Evolutionary conservation across 1,140 invertebrate genomes (phyloP), one percentile per base, ranked within the genome.

Genomic region (Penaeus chinensis): DNA sequence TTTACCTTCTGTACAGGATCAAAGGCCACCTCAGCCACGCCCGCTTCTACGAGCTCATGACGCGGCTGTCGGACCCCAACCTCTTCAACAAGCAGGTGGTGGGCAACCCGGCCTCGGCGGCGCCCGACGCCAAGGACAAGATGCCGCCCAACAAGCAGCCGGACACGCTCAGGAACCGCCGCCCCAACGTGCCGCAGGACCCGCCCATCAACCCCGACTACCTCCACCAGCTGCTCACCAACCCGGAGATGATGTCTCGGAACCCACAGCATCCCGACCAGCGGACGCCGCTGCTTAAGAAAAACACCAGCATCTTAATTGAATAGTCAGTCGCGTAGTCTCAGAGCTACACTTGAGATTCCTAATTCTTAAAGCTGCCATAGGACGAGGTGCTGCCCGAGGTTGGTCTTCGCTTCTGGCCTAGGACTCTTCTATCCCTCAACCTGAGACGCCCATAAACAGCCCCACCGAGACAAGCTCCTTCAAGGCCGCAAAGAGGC

Each of bases 291-390:
- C 63, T 85, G 11, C n/a, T 85, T 37, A 85, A 89, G 27, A 85
- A 79, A 54, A 89, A 85, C 66, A 89, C 82, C 20, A 89, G 88
- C 80, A 89, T 89, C 63, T 74, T 85, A 82, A 89, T 85, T 32
- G 87, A 89, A 79, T 89, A 82, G 63, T 61, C 37, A 66, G 54
- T 54, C 54, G 42, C 27, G 27, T 76, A 19, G 42, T 22, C 42
- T 1, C 22, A 77, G 20, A 77, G 20, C 20, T 42, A 22, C 42
- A 16, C 74, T n/a, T 20, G 24, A 24, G 24, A 22, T 37, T 77
- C 24, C 24, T 77, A 22, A 19, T 32, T 76, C 27, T 27, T 37
- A 54, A 54, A 54, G 54, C 54, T 54, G 54, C 54, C 54, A 54
- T 54, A 54, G 54, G 54, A 54, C 54, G 54, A 54, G 54, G 54